These are phyloP conservation scores for Chionomys nivalis DNA, from an alignment of 2,113 vertebrate genomes.

Conservation along the genomic window DNA sequence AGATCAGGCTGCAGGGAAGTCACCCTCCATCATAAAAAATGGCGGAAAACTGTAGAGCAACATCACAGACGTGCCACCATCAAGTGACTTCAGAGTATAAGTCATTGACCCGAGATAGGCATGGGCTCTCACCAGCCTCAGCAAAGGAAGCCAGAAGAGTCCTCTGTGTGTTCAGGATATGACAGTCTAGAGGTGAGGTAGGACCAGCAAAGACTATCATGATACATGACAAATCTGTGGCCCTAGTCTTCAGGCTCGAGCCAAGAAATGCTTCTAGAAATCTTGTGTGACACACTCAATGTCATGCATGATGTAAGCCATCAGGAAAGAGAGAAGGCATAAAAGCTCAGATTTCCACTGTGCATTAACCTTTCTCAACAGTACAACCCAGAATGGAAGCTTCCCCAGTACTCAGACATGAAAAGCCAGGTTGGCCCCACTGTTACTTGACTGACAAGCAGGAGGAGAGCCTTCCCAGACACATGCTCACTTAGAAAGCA, in stretches of 20 bases:
- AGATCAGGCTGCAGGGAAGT: not conserved
- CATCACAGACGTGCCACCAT: not conserved
- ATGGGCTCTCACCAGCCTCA: not conserved
- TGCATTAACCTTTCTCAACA: not conserved
- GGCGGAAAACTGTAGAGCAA: not conserved
- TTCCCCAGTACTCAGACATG: not conserved
- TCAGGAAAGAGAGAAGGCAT: not conserved
- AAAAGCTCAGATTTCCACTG: not conserved
- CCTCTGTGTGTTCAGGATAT: not conserved
- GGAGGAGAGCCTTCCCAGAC: not conserved
- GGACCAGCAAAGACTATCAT: not conserved
- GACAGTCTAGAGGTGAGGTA: not conserved
- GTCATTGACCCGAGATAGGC: not conserved
- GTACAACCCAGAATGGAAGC: not conserved
- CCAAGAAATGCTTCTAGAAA: not conserved
- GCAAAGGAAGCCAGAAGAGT: not conserved
- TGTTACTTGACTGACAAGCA: not conserved
- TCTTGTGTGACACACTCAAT: rapidly evolving
- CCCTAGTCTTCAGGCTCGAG: not conserved
- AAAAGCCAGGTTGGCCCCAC: not conserved
- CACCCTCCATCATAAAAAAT: not conserved
- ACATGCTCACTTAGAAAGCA: not conserved
- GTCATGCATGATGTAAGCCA: not conserved
- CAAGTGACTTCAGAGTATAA: not conserved
- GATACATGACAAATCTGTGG: not conserved